phyloP scores from a whole-genome alignment of 2,888 invertebrate species.

The Drosophila suboccidentalis region DNA sequence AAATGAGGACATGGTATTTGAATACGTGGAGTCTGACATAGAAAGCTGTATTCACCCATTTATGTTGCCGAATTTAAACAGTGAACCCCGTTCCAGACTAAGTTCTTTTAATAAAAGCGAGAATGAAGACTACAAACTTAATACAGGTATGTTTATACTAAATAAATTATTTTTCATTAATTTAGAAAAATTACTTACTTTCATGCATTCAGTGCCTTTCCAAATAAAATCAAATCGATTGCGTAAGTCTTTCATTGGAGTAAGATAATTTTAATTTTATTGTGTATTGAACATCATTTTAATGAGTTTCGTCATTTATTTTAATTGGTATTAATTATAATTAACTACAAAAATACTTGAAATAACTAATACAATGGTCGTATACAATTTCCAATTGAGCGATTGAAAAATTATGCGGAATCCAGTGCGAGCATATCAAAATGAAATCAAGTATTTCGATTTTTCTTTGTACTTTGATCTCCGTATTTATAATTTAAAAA shows the following conservation, averaged over 20 bases:
- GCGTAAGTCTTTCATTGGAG: constrained; percentile 69
- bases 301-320: background rate
- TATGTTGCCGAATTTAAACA: constrained; percentile 87
- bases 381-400: too few relatives aligned
- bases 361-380: too few relatives aligned
- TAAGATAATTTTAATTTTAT: background rate
- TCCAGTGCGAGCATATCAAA: too few relatives aligned
- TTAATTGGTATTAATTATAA: background rate
- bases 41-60: constrained; percentile 87
- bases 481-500: too few relatives aligned
- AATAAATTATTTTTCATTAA: constrained; percentile 79
- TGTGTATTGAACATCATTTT: background rate
- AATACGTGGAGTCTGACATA: constrained; percentile 89
- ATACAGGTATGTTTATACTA: constrained; percentile 86
- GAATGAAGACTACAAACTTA: constrained; percentile 88
- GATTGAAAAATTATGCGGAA: too few relatives aligned
- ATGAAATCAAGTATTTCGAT: too few relatives aligned
- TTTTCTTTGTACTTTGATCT: too few relatives aligned
- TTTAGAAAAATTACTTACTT: constrained; percentile 35
- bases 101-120: constrained; percentile 89
- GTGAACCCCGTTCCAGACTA: constrained; percentile 87
- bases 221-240: constrained; percentile 86
- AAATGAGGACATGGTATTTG: constrained; percentile 89
- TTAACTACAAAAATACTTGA: background rate
- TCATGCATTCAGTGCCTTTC: constrained; percentile 87